Conservation (phyloP, 1,140 invertebrate genomes). For the Diprion similis region DNA sequence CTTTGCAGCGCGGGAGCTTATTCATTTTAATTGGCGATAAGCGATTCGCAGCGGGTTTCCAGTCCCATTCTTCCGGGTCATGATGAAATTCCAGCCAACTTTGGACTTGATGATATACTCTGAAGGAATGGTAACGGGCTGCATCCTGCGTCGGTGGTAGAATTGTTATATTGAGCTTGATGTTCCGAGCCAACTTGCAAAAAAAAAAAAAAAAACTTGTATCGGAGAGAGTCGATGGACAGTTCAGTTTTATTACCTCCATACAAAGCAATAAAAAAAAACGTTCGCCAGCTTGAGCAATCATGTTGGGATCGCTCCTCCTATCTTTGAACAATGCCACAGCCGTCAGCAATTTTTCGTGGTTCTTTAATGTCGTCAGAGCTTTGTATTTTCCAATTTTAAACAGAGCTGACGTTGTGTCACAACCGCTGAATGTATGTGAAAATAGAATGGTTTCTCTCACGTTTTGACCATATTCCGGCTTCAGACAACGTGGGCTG, state of each 20-base stretch:
- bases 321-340: neutral
- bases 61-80: constrained; percentile 24
- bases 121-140: constrained; percentile 22
- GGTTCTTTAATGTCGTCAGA: neutral
- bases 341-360: neutral
- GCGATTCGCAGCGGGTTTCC: neutral
- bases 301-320: neutral
- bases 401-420: neutral
- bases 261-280: neutral
- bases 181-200: constrained; percentile 16
- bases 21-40: constrained; percentile 3
- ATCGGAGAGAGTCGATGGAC: neutral
- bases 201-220: neutral
- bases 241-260: neutral
- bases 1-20: constrained; percentile 13
- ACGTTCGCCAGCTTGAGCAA: neutral
- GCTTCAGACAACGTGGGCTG: constrained; percentile 9
- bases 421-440: constrained; percentile 23
- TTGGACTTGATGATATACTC: constrained; percentile 28
- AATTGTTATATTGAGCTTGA: constrained; percentile 25
- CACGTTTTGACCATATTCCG: neutral
- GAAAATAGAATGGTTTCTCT: constrained; percentile 16
- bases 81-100: constrained; percentile 14
- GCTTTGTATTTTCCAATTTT: neutral
- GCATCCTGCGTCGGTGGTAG: constrained; percentile 25